phyloP scores from a whole-genome alignment of 2,113 vertebrate species.

The Cochlearius cochlearius region DNA sequence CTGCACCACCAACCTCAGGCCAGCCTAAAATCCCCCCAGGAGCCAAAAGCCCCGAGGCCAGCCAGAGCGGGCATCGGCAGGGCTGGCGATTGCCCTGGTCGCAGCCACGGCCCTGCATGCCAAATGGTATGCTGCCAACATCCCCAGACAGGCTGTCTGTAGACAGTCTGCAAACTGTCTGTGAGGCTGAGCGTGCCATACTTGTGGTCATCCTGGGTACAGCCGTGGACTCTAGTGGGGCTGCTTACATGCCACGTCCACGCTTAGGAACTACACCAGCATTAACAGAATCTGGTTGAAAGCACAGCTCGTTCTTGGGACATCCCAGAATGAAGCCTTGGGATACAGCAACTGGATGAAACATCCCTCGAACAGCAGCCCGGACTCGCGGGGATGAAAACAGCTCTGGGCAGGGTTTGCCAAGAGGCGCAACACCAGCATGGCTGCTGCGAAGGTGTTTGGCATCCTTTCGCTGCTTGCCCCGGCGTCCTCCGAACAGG shows the following conservation, averaged over 20 bases:
- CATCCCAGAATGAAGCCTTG: neutral
- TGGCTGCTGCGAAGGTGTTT: neutral
- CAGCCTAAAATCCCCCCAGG: neutral
- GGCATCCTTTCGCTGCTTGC: neutral
- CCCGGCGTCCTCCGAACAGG: rapidly evolving
- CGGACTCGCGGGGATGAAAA: neutral
- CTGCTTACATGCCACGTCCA: rapidly evolving
- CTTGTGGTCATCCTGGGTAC: neutral
- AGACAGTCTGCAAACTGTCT: neutral
- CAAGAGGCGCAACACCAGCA: too few relatives aligned
- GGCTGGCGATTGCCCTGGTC: neutral
- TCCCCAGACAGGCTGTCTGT: neutral
- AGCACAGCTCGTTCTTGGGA: neutral
- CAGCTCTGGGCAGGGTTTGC: neutral
- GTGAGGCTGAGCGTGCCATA: neutral
- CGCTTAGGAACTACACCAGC: too few relatives aligned
- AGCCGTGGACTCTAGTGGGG: neutral
- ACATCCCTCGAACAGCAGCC: neutral
- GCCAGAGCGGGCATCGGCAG: rapidly evolving
- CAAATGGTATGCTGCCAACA: rapidly evolving
- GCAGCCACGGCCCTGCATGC: neutral
- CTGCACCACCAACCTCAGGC: neutral
- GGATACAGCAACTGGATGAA: neutral
- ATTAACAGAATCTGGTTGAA: neutral
- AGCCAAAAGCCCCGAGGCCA: neutral